Conservation (phyloP, 2,888 invertebrate species). For the Bellardia bayeri region DNA sequence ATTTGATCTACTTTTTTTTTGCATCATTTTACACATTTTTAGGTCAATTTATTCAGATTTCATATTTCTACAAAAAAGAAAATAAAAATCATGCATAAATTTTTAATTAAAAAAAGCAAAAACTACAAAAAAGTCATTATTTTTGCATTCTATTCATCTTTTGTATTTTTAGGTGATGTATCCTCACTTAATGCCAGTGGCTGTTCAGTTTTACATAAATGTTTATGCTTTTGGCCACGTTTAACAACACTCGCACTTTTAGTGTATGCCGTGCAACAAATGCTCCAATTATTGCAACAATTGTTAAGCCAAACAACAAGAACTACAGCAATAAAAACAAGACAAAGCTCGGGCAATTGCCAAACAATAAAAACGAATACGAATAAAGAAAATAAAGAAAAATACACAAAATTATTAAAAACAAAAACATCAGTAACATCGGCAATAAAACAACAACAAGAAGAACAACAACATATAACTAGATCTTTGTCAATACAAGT, state of each 20-base stretch:
- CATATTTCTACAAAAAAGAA: constrained; percentile 9
- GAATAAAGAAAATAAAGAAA: constrained; percentile 28
- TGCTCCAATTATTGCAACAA: constrained; percentile 74
- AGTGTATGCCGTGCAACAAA: constrained; percentile 71
- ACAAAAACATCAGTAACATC: constrained; percentile 47
- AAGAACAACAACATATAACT: constrained; percentile 32
- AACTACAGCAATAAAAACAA: constrained; percentile 18
- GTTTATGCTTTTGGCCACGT: constrained; percentile 72
- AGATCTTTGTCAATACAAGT: constrained; percentile 39
- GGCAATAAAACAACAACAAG: constrained; percentile 47
- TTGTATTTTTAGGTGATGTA: constrained; percentile 74
- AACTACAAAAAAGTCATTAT: constrained; percentile 7
- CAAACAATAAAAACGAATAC: constrained; percentile 34
- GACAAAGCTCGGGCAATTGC: constrained; percentile 49
- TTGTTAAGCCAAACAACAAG: constrained; percentile 69
- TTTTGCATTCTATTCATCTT: constrained; percentile 37
- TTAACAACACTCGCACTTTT: constrained; percentile 72
- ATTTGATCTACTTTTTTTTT: neutral
- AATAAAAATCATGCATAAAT: constrained; percentile 36
- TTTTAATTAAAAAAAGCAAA: constrained; percentile 58
- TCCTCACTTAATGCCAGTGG: constrained; percentile 75
- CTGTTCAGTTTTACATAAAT: constrained; percentile 65
- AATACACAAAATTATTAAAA: constrained; percentile 52
- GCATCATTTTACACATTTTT: constrained; percentile 1
- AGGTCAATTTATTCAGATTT: constrained; percentile 29